Conservation (phyloP, 2,888 invertebrate species). For the Lagria hirta region DNA sequence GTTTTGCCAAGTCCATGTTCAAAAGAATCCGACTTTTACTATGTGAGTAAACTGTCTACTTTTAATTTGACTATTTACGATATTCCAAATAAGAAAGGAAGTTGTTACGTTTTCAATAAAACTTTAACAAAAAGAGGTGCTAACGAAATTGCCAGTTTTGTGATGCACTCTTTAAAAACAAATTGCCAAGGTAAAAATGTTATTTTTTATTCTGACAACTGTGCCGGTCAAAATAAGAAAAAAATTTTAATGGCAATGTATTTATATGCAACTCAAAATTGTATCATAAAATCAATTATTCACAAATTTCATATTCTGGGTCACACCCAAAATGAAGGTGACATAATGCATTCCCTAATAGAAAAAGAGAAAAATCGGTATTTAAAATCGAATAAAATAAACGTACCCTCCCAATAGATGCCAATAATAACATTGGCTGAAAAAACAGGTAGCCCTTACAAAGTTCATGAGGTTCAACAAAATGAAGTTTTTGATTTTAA, state of each 20-base stretch:
- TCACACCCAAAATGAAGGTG: slow-evolving; percentile 2
- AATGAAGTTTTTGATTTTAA: slow-evolving; percentile 4
- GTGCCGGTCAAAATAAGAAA: slow-evolving; percentile 23
- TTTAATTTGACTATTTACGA: slow-evolving; percentile 20
- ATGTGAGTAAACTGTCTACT: slow-evolving; percentile 12
- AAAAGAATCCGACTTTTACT: slow-evolving; percentile 9
- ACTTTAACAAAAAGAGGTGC: slow-evolving; percentile 14
- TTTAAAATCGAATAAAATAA: too few relatives aligned
- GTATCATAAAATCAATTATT: neutral
- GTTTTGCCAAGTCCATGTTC: slow-evolving; percentile 11
- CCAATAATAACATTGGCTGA: neutral
- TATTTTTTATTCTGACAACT: slow-evolving; percentile 24
- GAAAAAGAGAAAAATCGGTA: neutral
- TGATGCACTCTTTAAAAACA: slow-evolving; percentile 5
- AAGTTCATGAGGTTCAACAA: neutral
- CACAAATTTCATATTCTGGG: slow-evolving; percentile 9
- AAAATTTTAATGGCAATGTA: slow-evolving; percentile 14
- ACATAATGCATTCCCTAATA: neutral
- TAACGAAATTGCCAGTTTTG: slow-evolving; percentile 14
- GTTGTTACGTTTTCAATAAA: slow-evolving; percentile 18
- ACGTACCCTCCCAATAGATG: neutral
- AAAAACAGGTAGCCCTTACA: neutral
- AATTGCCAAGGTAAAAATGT: slow-evolving; percentile 6
- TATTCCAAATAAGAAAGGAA: slow-evolving; percentile 7
- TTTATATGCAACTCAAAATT: slow-evolving; percentile 5